Evolutionary conservation across 2,113 vertebrate genomes (phyloP).

Genomic region (Dinomys branickii): DNA sequence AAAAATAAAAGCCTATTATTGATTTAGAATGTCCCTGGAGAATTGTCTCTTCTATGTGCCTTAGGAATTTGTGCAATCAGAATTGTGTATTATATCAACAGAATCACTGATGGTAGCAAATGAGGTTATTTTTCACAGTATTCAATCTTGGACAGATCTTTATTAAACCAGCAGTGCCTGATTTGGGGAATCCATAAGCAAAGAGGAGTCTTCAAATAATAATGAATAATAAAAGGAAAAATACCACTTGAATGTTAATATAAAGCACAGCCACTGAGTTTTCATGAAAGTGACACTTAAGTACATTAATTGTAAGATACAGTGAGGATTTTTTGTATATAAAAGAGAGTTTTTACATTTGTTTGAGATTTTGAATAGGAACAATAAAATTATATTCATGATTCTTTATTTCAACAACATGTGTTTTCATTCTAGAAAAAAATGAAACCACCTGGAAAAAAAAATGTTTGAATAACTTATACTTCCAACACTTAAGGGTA

Average conservation of each 20-base stretch:
- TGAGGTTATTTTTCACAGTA: not conserved
- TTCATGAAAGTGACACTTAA: not conserved
- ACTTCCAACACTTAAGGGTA: not conserved
- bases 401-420: not conserved
- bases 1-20: slow-evolving; percentile 52
- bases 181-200: not conserved
- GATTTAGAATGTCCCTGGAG: slow-evolving; percentile 4
- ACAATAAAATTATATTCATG: not conserved
- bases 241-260: not conserved
- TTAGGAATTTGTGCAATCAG: not conserved
- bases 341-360: not conserved
- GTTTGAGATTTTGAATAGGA: not conserved
- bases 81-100: not conserved
- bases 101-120: not conserved
- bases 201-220: not conserved
- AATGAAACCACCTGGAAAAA: not conserved
- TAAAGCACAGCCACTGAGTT: not conserved
- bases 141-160: not conserved
- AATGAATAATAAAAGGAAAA: not conserved
- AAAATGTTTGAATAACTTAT: not conserved
- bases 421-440: not conserved
- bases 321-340: not conserved
- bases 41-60: not conserved
- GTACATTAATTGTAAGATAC: not conserved
- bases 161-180: not conserved